Conservation (phyloP, 2,888 invertebrate genomes). For the Platerodrilus igneus region DNA sequence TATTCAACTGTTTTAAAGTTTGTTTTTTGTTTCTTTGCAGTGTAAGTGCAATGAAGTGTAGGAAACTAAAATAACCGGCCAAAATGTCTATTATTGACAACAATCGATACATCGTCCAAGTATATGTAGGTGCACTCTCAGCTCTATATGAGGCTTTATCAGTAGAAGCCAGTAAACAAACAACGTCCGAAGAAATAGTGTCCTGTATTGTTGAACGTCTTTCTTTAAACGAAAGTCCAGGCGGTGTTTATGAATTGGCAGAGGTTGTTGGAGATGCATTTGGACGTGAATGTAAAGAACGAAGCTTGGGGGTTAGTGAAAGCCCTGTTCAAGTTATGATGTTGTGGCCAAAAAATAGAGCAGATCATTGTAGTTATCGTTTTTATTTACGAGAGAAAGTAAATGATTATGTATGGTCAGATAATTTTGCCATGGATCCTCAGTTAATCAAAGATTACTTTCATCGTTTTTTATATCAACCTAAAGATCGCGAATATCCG, state of each 20-base stretch:
- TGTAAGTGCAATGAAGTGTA: slow-evolving; percentile 10
- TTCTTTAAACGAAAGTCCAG: slow-evolving; percentile 54
- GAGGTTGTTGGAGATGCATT: slow-evolving; percentile 83
- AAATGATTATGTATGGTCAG: slow-evolving; percentile 79
- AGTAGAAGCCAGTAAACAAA: slow-evolving; percentile 87
- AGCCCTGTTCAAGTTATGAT: slow-evolving; percentile 80
- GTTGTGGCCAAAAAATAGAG: slow-evolving; percentile 67
- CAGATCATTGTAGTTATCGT: slow-evolving; percentile 58
- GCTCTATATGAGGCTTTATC: slow-evolving; percentile 85
- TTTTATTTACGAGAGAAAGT: slow-evolving; percentile 87
- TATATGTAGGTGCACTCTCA: slow-evolving; percentile 84
- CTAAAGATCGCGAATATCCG: slow-evolving; percentile 89
- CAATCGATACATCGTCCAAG: slow-evolving; percentile 72
- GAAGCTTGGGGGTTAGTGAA: slow-evolving; percentile 75
- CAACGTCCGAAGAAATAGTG: slow-evolving; percentile 87
- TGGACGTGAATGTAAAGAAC: slow-evolving; percentile 88
- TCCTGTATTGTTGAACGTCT: slow-evolving; percentile 78
- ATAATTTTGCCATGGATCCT: slow-evolving; percentile 83
- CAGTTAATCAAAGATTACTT: slow-evolving; percentile 91
- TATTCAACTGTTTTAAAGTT: slow-evolving; percentile 5
- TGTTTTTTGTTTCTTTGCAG: too few relatives aligned
- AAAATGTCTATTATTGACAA: slow-evolving; percentile 59
- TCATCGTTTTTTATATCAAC: slow-evolving; percentile 85
- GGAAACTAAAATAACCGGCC: slow-evolving; percentile 45
- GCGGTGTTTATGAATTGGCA: slow-evolving; percentile 73